Evolutionary conservation across 2,797 vertebrate species (phyloP).

Genomic region (Calcarius lapponicus): DNA sequence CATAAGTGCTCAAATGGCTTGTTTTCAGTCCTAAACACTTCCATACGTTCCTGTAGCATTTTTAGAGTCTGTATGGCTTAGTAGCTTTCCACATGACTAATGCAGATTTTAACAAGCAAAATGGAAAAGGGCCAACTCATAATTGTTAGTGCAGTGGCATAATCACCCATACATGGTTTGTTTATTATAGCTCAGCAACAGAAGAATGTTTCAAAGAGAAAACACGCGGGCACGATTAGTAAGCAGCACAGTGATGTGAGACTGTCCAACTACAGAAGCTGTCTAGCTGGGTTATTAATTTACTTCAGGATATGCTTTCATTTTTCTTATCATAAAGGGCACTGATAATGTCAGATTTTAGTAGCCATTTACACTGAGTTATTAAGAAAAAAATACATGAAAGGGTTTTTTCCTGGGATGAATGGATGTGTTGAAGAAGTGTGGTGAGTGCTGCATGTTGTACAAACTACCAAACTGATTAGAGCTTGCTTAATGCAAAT

Average conservation of each 20-base stretch:
- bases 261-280: conserved; percentile 12
- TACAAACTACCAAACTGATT: background rate
- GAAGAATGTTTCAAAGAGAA: conserved; percentile 67
- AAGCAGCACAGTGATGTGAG: conserved; percentile 22
- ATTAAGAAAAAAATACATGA: conserved; percentile 36
- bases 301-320: conserved; percentile 18
- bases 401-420: background rate
- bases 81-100: conserved; percentile 48
- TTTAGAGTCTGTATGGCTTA: conserved; percentile 41
- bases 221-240: conserved; percentile 47
- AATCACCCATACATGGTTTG: conserved; percentile 65
- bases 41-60: background rate
- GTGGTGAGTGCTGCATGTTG: background rate
- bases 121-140: conserved; percentile 66
- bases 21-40: background rate
- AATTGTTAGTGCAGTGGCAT: conserved; percentile 61
- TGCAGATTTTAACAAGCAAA: conserved; percentile 70
- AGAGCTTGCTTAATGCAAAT: conserved; percentile 6
- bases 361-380: conserved; percentile 29
- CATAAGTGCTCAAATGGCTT: background rate
- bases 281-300: background rate
- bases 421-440: background rate
- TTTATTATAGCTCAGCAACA: conserved; percentile 57
- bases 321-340: conserved; percentile 36
- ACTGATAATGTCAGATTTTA: conserved; percentile 47